Conservation (phyloP, 2,797 vertebrate species). For the Halcyon chelicuti region DNA sequence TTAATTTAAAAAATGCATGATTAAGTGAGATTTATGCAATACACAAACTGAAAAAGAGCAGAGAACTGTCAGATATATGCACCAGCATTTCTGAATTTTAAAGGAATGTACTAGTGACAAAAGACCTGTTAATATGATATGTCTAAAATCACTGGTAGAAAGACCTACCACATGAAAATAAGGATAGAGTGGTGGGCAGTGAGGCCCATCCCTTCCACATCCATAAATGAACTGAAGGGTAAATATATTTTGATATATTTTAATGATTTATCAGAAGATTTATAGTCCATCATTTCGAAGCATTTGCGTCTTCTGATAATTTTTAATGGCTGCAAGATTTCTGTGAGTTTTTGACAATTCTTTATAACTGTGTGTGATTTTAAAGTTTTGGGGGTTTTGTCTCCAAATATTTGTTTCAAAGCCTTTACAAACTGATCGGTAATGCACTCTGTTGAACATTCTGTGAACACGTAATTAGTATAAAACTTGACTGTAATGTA, state of each 20-base stretch:
- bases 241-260: neutral
- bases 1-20: neutral
- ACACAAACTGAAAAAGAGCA: neutral
- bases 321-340: neutral
- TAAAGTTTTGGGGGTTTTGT: neutral
- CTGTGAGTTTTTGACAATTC: neutral
- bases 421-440: neutral
- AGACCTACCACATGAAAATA: neutral
- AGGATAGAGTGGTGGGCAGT: neutral
- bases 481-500: neutral
- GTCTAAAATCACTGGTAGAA: neutral
- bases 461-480: neutral
- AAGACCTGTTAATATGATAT: neutral
- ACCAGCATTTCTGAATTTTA: neutral
- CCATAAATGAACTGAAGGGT: neutral
- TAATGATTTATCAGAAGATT: neutral
- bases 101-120: neutral
- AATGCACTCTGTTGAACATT: neutral
- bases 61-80: neutral
- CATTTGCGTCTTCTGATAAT: neutral
- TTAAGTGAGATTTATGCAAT: neutral
- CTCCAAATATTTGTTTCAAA: constrained; percentile 29
- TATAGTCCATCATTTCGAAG: neutral
- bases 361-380: neutral
- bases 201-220: neutral